Evolutionary conservation across 2,797 vertebrate species (phyloP).

Genomic region (Oryzias dopingdopingensis): DNA sequence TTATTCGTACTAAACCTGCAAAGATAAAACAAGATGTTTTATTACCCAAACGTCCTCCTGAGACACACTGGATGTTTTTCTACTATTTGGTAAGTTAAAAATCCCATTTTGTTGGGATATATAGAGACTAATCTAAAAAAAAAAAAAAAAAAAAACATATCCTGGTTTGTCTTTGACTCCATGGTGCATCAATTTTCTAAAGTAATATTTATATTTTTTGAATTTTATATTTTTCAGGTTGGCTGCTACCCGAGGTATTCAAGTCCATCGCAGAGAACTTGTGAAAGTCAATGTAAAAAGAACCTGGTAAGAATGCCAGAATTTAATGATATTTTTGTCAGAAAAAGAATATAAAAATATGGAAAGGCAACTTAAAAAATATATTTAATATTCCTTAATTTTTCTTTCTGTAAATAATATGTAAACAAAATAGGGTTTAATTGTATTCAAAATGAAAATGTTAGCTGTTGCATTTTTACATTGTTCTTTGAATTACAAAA

Average conservation of each 20-base stretch:
- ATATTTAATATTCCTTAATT: too few species aligned
- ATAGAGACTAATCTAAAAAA: background rate
- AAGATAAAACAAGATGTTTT: constrained; percentile 75
- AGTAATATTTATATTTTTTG: background rate
- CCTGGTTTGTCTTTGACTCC: background rate
- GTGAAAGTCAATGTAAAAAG: constrained; percentile 79
- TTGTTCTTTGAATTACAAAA: too few species aligned
- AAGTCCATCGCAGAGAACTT: constrained; percentile 79
- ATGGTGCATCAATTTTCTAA: background rate
- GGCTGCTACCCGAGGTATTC: constrained; percentile 81
- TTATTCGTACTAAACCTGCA: background rate
- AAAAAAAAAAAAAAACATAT: too few species aligned
- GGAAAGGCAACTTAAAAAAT: too few species aligned
- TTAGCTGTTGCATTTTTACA: too few species aligned
- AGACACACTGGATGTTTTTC: constrained; percentile 83
- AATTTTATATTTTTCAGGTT: constrained; percentile 70
- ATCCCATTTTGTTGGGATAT: background rate
- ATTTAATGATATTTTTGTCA: background rate
- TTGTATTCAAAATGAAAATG: too few species aligned
- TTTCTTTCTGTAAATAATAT: too few species aligned
- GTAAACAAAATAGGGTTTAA: too few species aligned
- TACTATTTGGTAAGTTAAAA: constrained; percentile 81
- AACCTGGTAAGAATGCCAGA: constrained; percentile 75
- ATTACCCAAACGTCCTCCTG: constrained; percentile 82
- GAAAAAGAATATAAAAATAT: background rate